phyloP scores from a whole-genome alignment of 2,797 vertebrate species.

The Eleutherodactylus coqui region DNA sequence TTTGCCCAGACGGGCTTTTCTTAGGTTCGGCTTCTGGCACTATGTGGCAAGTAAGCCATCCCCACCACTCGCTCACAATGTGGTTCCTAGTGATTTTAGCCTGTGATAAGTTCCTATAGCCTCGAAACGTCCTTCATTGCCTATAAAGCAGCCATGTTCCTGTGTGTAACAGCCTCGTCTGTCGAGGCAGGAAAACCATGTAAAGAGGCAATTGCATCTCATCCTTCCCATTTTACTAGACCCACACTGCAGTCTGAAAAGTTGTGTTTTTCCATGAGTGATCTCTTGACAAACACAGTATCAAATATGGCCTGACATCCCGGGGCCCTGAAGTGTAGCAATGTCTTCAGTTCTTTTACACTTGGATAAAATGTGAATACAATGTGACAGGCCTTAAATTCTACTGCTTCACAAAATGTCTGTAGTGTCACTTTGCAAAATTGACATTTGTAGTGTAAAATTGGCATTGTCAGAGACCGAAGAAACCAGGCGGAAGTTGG shows the following conservation, averaged over 20 bases:
- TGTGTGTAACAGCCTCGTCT: background rate
- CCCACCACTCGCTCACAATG: no score
- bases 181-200: background rate
- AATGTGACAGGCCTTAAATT: constrained; percentile 32
- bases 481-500: background rate
- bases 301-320: constrained; percentile 23
- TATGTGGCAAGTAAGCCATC: no score
- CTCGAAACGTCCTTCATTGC: background rate
- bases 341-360: constrained; percentile 35
- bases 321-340: constrained; percentile 15
- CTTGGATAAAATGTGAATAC: constrained; percentile 24
- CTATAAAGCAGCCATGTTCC: background rate
- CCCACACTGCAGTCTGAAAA: background rate
- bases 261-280: constrained; percentile 24
- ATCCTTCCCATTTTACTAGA: background rate
- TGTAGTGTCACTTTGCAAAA: constrained; percentile 25
- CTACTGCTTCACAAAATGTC: constrained; percentile 25
- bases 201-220: background rate
- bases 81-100: no score
- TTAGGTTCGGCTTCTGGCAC: no score
- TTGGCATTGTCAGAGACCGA: constrained; percentile 21
- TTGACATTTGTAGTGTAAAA: constrained; percentile 44
- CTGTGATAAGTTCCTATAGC: no score
- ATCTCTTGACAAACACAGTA: constrained; percentile 11
- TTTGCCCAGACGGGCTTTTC: no score